Conservation (phyloP, 2,113 vertebrate genomes). For the Erythrocercus mccallii region DNA sequence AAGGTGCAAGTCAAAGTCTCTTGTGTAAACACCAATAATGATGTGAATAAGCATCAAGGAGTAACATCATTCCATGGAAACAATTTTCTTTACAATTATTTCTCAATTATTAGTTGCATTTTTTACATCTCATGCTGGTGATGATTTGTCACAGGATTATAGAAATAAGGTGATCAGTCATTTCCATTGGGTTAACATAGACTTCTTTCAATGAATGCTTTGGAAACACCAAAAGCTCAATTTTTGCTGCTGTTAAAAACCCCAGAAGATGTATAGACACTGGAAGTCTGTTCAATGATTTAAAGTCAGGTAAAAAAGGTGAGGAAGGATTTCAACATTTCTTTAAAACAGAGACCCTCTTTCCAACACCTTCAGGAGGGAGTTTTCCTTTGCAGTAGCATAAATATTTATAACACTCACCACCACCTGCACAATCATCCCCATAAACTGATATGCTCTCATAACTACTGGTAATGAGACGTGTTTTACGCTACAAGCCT, state of each 20-base stretch:
- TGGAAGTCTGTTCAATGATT: conserved; percentile 54
- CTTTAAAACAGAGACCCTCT: conserved; percentile 55
- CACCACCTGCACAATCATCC: conserved; percentile 61
- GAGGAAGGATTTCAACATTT: conserved; percentile 44
- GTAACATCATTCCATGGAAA: background rate
- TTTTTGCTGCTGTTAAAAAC: conserved; percentile 34
- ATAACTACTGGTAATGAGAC: conserved; percentile 39
- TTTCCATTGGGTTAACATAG: conserved; percentile 3
- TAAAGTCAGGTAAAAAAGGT: conserved; percentile 53
- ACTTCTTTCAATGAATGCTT: background rate
- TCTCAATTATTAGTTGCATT: background rate
- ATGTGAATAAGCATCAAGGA: background rate
- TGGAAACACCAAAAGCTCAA: background rate
- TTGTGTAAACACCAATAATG: background rate
- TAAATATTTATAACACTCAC: conserved; percentile 63
- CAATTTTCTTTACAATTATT: background rate
- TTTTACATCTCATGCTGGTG: background rate
- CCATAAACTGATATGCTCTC: conserved; percentile 64
- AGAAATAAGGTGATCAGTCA: background rate
- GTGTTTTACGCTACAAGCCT: background rate
- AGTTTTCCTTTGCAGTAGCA: conserved; percentile 58
- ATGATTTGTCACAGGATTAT: background rate
- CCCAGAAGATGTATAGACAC: conserved; percentile 29
- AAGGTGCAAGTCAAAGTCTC: background rate
- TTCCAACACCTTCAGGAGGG: conserved; percentile 43